Conservation (phyloP, 2,888 invertebrate species). For the Norana najaformis region DNA sequence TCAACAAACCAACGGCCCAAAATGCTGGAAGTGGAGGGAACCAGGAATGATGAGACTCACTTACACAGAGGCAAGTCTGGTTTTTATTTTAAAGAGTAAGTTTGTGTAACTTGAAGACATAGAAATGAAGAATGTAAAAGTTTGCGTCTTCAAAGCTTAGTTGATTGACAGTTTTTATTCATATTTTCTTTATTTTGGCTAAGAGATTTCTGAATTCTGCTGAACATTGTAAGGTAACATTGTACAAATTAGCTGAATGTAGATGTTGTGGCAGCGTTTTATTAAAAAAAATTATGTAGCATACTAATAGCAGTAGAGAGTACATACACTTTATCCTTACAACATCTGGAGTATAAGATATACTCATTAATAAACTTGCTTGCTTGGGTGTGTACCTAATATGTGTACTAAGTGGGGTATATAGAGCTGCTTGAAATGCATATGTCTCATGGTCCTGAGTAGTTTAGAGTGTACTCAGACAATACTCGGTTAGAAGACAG, state of each 20-base stretch:
- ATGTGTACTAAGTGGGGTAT: neutral
- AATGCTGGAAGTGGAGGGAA: conserved; percentile 40
- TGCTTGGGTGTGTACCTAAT: neutral
- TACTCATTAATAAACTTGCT: neutral
- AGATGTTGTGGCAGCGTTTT: too few species aligned
- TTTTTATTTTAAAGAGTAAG: neutral
- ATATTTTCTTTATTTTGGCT: neutral
- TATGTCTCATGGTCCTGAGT: neutral
- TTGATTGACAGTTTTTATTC: neutral
- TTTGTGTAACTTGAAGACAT: neutral
- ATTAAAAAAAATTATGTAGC: neutral
- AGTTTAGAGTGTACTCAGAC: neutral
- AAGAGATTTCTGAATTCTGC: neutral
- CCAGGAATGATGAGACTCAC: conserved; percentile 35
- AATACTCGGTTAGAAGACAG: neutral
- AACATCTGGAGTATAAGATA: neutral
- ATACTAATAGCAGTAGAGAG: neutral
- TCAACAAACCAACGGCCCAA: conserved; percentile 14
- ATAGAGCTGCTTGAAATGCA: neutral
- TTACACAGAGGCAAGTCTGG: conserved; percentile 29
- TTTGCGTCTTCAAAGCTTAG: neutral
- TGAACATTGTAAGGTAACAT: neutral
- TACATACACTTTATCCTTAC: neutral
- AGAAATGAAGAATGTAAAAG: neutral
- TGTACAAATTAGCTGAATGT: neutral